phyloP scores from a whole-genome alignment of 2,888 invertebrate species.

The Caenorhabditis sulstoni region DNA sequence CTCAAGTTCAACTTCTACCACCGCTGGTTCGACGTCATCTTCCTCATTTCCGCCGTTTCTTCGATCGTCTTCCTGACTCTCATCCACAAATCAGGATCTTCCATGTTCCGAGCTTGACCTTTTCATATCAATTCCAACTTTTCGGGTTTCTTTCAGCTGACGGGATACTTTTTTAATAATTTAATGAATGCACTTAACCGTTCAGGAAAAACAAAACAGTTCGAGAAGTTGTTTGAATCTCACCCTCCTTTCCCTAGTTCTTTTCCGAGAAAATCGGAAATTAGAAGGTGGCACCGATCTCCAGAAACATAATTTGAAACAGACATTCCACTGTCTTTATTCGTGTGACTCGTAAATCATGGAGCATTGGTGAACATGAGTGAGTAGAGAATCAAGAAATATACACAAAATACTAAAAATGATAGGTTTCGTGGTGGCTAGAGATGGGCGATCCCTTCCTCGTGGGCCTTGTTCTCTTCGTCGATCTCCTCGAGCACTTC shows the following conservation, averaged over 20 bases:
- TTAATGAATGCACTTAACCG: conserved; percentile 6
- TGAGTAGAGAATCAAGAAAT: conserved; percentile 1
- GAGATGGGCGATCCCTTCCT: conserved; percentile 22
- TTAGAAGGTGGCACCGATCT: too few relatives aligned
- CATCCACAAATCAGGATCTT: conserved; percentile 86
- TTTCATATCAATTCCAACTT: conserved; percentile 7
- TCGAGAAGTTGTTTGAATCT: too few relatives aligned
- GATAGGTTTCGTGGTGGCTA: conserved; percentile 1
- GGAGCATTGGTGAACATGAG: not conserved
- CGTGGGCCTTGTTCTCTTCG: conserved; percentile 26
- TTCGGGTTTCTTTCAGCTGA: conserved; percentile 3
- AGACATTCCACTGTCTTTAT: not conserved
- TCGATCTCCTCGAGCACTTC: conserved; percentile 42
- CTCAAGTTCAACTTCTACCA: conserved; percentile 99
- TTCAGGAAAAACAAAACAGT: too few relatives aligned
- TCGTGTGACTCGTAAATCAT: conserved; percentile 20
- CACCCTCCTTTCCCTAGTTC: too few relatives aligned
- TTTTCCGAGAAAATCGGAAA: too few relatives aligned
- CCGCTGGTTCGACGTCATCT: conserved; percentile 99
- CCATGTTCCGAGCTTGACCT: conserved; percentile 42
- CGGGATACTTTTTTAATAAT: not conserved
- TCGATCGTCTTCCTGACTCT: conserved; percentile 96
- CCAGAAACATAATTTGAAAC: too few relatives aligned
- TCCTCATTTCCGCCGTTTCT: conserved; percentile 93
- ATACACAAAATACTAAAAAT: conserved; percentile 18